These are phyloP conservation scores for Dromas ardeola DNA, from an alignment of 2,113 vertebrate species.

Conservation along the genomic window DNA sequence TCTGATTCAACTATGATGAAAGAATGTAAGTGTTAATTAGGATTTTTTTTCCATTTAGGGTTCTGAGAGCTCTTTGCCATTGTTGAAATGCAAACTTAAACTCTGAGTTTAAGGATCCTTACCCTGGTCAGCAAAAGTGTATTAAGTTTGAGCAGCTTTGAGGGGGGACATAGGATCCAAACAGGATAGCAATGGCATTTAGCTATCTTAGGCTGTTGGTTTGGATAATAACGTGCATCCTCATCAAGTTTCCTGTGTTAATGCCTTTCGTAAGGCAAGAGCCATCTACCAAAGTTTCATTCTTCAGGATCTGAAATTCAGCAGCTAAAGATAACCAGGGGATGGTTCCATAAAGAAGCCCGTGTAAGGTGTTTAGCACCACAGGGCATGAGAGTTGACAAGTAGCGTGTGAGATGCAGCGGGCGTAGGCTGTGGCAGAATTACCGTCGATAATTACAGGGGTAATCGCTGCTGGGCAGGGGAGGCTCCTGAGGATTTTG, in stretches of 20 bases:
- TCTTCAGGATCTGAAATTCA: not conserved
- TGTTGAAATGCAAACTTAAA: not conserved
- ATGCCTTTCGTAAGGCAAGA: not conserved
- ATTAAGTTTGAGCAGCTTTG: not conserved
- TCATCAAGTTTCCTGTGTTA: not conserved
- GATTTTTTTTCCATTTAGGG: not conserved
- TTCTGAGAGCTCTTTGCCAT: not conserved
- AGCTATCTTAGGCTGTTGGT: not conserved
- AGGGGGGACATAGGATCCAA: not conserved
- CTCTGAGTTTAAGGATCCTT: not conserved
- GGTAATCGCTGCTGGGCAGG: not conserved
- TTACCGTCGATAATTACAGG: not conserved
- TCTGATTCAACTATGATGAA: not conserved
- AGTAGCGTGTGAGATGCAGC: not conserved
- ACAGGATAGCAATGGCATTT: not conserved
- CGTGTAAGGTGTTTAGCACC: not conserved
- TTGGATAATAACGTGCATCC: not conserved
- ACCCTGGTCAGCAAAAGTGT: not conserved
- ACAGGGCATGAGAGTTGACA: not conserved
- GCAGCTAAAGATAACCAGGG: not conserved
- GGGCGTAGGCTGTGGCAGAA: not conserved
- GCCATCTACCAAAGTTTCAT: not conserved
- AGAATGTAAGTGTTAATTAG: not conserved
- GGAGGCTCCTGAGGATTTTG: not conserved
- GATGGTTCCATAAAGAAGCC: not conserved